Evolutionary conservation across 2,797 vertebrate species (phyloP).

Genomic region (Esox lucius): DNA sequence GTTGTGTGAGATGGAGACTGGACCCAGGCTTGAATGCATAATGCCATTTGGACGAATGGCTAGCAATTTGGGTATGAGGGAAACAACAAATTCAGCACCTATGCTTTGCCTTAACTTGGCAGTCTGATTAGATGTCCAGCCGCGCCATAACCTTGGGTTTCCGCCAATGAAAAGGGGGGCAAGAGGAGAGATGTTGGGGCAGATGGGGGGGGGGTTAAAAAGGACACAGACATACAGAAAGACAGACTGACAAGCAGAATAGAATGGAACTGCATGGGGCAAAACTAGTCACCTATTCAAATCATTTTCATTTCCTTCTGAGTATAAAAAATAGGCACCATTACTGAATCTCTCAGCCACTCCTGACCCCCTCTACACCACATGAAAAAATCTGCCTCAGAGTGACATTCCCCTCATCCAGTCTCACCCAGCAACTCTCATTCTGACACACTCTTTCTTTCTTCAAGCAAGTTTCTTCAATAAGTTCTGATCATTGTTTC

Average conservation of each 20-base stretch:
- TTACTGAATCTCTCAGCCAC: constrained; percentile 57
- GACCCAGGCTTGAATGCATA: constrained; percentile 72
- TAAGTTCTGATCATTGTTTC: constrained; percentile 79
- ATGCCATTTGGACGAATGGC: constrained; percentile 60
- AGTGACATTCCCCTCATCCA: constrained; percentile 60
- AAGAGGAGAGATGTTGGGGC: constrained; percentile 9
- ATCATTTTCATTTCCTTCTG: constrained; percentile 70
- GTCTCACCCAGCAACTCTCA: constrained; percentile 62
- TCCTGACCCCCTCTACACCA: constrained; percentile 57
- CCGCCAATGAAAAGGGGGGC: constrained; percentile 36
- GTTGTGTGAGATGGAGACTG: constrained; percentile 51
- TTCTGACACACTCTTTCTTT: constrained; percentile 72
- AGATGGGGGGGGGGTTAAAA: constrained; percentile 38
- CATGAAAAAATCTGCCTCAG: constrained; percentile 74
- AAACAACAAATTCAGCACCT: constrained; percentile 58
- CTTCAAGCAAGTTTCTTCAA: constrained; percentile 81
- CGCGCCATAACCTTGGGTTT: constrained; percentile 75
- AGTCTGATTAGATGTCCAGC: constrained; percentile 78
- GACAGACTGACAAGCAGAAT: constrained; percentile 32
- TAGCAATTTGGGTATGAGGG: constrained; percentile 58
- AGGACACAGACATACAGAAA: constrained; percentile 55
- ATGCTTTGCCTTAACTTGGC: constrained; percentile 43
- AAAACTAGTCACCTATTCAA: constrained; percentile 58
- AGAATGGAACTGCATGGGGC: constrained; percentile 51
- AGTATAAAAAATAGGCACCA: constrained; percentile 61